A percentile compares a stretch with the other conserved stretches of the same genome.
Conservation (phyloP, 2,888 invertebrate species). For the Dasypogon diadema region DNA sequence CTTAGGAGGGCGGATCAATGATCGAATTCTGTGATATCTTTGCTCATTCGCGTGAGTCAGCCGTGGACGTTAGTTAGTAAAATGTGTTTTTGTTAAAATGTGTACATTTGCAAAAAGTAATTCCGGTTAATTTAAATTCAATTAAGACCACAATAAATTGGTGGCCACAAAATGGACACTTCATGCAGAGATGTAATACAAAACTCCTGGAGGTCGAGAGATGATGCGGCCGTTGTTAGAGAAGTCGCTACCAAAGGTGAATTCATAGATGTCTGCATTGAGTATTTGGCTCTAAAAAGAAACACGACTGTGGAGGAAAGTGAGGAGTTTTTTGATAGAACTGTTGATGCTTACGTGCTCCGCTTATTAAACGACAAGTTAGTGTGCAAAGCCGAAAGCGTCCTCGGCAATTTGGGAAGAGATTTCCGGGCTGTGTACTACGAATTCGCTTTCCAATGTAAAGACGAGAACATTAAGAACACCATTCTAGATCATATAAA, state of each 20-base stretch:
- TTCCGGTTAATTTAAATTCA: constrained; percentile 1
- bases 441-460: constrained; percentile 72
- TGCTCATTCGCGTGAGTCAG: background rate
- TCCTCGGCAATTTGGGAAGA: constrained; percentile 63
- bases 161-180: background rate
- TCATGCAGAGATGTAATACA: constrained; percentile 62
- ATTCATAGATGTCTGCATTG: constrained; percentile 64
- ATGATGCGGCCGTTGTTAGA: constrained; percentile 60
- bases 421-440: constrained; percentile 65
- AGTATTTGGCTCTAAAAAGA: constrained; percentile 62
- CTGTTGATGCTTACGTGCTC: constrained; percentile 65
- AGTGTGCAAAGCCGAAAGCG: constrained; percentile 64
- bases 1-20: constrained; percentile 27
- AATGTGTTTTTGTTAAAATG: background rate
- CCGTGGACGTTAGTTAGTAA: background rate
- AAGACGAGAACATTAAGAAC: constrained; percentile 73
- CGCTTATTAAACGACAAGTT: constrained; percentile 65
- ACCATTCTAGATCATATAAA: constrained; percentile 76
- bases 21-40: constrained; percentile 25
- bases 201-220: constrained; percentile 65
- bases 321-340: constrained; percentile 64
- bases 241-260: constrained; percentile 67
- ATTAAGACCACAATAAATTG: background rate
- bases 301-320: constrained; percentile 60
- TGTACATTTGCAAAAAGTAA: background rate